Evolutionary conservation across 1,140 invertebrate genomes (phyloP), one percentile per base, ranked within the genome.

Genomic region (Procambarus virginalis): DNA sequence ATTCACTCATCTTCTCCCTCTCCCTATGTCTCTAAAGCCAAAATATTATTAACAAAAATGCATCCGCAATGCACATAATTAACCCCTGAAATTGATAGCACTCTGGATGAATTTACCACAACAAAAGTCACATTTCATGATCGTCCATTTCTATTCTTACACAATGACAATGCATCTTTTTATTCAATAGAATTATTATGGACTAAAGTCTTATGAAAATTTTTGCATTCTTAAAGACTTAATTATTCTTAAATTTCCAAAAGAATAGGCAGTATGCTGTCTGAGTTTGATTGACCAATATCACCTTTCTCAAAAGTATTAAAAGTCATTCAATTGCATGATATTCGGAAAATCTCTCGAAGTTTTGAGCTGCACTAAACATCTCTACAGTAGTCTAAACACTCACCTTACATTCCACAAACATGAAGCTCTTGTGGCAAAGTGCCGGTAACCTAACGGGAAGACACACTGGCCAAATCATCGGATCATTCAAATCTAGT

Each of bases 351-450:
- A 70, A 70, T 70, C 4, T 70, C 10, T 2, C 45, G 2, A 34
- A 70, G 60, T 64, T 70, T 70, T 70, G 68, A 70, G 68, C 68
- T 70, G 68, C 68, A 70, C 68, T 70, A 70, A 70, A 70, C n/a
- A 34, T 70, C n/a, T 70, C 68, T 70, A 70, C 4, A 70, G 68
- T 22, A 22, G n/a, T 70, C n/a, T 70, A 70, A 34, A 70, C 68
- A 70, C 22, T 70, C 68, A 70, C n/a, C 68, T 70, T n/a, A 70
- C 68, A 34, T 70, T 70, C 68, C 68, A 70, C 68, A 70, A 70
- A 64, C 60, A 64, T 64, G 20, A 64, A 64, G 60, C 60, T 17
- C 60, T 64, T 64, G 60, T 3, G 60, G 60, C 68, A 70, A 5
- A 70, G 68, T 70, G 68, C 68, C 68, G 34, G 68, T 70, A 22